Evolutionary conservation across 2,113 vertebrate genomes (phyloP).

Genomic region (zebrafish (Danio rerio)): DNA sequence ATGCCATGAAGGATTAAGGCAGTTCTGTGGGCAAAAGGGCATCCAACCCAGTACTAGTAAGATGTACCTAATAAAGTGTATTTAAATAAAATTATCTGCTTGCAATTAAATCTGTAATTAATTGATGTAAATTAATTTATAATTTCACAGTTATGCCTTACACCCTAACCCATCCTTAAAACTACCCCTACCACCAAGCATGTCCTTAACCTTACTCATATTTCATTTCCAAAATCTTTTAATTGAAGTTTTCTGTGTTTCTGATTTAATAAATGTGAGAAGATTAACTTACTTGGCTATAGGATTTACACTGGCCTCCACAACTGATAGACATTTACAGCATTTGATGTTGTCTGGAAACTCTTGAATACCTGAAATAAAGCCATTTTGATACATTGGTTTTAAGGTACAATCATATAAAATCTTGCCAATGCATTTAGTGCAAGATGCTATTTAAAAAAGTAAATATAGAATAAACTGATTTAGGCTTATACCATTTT

Average conservation of each 20-base stretch:
- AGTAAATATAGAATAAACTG: not conserved
- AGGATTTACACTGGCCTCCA: slow-evolving; percentile 99
- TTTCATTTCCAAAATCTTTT: too few species aligned
- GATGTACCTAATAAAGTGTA: too few species aligned
- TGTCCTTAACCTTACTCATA: too few species aligned
- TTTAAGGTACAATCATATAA: not conserved
- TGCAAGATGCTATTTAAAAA: not conserved
- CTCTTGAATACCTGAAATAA: slow-evolving; percentile 92
- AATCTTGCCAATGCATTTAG: not conserved
- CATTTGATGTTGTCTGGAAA: slow-evolving; percentile 99
- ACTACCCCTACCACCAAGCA: too few species aligned
- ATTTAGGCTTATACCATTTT: slow-evolving; percentile 87
- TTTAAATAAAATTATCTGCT: too few species aligned
- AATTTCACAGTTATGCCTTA: too few species aligned
- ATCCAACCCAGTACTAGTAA: too few species aligned
- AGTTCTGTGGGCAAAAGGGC: too few species aligned
- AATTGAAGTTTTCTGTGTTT: not conserved
- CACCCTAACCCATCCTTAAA: too few species aligned
- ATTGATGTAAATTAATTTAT: too few species aligned
- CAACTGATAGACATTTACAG: slow-evolving; percentile 97
- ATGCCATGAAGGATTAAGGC: too few species aligned
- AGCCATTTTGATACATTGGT: not conserved
- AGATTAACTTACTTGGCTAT: slow-evolving; percentile 94
- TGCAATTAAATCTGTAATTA: too few species aligned
- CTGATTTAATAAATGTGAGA: slow-evolving; percentile 35